These are phyloP conservation scores for Spea hammondii DNA, from an alignment of 2,797 vertebrate genomes.

Conservation along the genomic window DNA sequence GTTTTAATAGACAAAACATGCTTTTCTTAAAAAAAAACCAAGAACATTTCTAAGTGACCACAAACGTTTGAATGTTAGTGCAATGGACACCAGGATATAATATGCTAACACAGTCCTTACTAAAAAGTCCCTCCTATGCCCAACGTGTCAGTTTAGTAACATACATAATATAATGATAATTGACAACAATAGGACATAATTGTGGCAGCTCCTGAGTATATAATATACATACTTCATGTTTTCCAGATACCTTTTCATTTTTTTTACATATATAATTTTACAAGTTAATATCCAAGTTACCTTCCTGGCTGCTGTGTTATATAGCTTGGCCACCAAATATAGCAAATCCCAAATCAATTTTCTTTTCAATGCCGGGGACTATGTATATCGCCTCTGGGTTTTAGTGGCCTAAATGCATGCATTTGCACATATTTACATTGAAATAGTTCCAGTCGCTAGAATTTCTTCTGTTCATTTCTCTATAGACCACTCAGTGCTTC, in stretches of 20 bases:
- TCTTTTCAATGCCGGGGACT: constrained; percentile 20
- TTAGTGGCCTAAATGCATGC: constrained; percentile 44
- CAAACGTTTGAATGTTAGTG: no score
- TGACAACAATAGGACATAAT: not conserved
- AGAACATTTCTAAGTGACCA: no score
- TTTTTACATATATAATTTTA: constrained; percentile 24
- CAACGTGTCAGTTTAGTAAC: no score
- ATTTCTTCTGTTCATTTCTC: not conserved
- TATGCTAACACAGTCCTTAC: no score
- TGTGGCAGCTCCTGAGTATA: constrained; percentile 23
- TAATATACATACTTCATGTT: constrained; percentile 2
- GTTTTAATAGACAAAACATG: no score
- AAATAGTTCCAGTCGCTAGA: constrained; percentile 10
- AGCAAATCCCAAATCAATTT: constrained; percentile 30
- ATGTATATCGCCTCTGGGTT: constrained; percentile 39
- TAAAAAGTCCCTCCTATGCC: no score
- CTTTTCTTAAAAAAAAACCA: no score
- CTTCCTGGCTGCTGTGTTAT: constrained; percentile 10
- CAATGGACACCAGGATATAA: no score
- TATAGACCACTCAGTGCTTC: not conserved
- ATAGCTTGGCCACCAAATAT: constrained; percentile 39
- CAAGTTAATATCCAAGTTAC: constrained; percentile 1
- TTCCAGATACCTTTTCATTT: constrained; percentile 18
- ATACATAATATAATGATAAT: no score
- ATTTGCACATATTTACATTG: constrained; percentile 46